phyloP scores from a whole-genome alignment of 2,888 invertebrate species.

The Mycalesis mineus region DNA sequence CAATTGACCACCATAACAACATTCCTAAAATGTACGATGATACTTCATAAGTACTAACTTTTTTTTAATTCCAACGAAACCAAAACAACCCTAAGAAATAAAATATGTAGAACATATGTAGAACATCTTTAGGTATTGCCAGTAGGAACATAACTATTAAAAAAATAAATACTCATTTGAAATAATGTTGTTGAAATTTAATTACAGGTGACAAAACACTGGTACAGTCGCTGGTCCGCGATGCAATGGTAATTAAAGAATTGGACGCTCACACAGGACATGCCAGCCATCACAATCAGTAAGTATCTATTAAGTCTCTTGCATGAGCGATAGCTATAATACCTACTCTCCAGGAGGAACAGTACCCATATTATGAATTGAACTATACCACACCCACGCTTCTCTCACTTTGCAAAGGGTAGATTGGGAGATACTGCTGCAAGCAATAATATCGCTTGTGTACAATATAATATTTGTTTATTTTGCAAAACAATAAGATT shows the following conservation, averaged over 20 bases:
- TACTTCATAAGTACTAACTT: no score
- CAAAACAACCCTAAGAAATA: no score
- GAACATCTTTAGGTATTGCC: no score
- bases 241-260: slow-evolving; percentile 93
- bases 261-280: slow-evolving; percentile 84
- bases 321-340: slow-evolving; percentile 47
- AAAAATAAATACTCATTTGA: no score
- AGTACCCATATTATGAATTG: background rate
- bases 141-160: no score
- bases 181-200: no score
- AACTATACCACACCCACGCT: background rate
- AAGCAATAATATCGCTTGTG: background rate
- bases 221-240: slow-evolving; percentile 92
- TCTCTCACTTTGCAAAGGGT: background rate
- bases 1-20: no score
- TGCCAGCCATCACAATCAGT: slow-evolving; percentile 87
- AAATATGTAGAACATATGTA: no score
- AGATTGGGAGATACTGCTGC: no score
- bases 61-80: no score
- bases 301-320: slow-evolving; percentile 69
- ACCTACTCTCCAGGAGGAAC: slow-evolving; percentile 18
- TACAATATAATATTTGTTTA: background rate
- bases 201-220: slow-evolving; percentile 92
- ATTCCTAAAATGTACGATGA: no score
- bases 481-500: no score